Evolutionary conservation across 2,113 vertebrate genomes (phyloP).

Genomic region (Erythrocercus mccallii): DNA sequence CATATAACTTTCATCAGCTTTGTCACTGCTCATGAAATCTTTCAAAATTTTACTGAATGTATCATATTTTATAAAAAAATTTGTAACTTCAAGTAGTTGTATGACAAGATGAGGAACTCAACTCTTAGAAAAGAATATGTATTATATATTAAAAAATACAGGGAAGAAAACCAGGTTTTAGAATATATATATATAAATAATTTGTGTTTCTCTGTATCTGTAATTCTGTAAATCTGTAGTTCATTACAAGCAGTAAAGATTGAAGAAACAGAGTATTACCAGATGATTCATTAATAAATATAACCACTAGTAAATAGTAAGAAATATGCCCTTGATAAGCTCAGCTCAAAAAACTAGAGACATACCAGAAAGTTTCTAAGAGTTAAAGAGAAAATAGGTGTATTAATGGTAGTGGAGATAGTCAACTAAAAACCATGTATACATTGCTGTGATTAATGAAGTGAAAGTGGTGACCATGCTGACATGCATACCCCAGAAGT

Average conservation of each 20-base stretch:
- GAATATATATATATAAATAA: background rate
- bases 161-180: background rate
- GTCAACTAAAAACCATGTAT: background rate
- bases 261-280: background rate
- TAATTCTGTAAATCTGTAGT: too few relatives aligned
- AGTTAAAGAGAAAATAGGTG: background rate
- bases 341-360: background rate
- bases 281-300: background rate
- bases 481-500: background rate
- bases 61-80: background rate
- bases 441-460: background rate
- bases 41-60: background rate
- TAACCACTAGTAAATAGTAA: background rate
- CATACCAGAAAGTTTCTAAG: background rate
- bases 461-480: background rate
- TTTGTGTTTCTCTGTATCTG: background rate
- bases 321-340: background rate
- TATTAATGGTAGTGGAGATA: background rate
- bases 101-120: background rate
- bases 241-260: background rate
- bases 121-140: background rate
- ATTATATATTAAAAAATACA: background rate
- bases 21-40: background rate
- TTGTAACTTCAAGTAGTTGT: background rate
- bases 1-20: background rate